phyloP scores from a whole-genome alignment of 2,888 invertebrate species.

The Trichopria drosophilae region DNA sequence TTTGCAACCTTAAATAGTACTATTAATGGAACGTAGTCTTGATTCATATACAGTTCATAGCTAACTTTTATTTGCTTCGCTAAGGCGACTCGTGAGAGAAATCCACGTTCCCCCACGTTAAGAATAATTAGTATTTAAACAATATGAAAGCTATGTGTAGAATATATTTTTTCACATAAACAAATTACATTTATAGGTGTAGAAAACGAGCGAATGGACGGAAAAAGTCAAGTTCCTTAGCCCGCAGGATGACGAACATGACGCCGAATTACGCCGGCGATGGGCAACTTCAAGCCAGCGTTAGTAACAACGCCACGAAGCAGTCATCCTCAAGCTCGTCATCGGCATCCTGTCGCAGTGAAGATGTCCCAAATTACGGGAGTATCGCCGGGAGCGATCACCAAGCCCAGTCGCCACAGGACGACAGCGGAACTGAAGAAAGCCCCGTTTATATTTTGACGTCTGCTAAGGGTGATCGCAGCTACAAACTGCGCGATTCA shows the following conservation, averaged over 20 bases:
- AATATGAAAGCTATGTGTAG: too few species aligned
- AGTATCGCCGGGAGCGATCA: conserved; percentile 52
- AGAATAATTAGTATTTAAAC: too few species aligned
- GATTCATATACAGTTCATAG: too few species aligned
- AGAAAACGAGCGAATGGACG: conserved; percentile 54
- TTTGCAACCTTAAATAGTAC: too few species aligned
- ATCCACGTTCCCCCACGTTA: too few species aligned
- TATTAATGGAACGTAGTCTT: too few species aligned
- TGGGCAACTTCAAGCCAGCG: conserved; percentile 41
- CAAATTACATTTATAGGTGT: conserved; percentile 51
- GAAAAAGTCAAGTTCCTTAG: conserved; percentile 54
- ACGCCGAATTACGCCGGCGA: conserved; percentile 47
- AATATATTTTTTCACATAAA: too few species aligned
- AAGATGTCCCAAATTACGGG: conserved; percentile 51
- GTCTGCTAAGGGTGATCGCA: conserved; percentile 55
- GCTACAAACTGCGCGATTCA: conserved; percentile 74
- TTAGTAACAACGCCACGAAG: too few species aligned
- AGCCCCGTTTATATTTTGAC: conserved; percentile 55
- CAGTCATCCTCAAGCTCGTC: conserved; percentile 53
- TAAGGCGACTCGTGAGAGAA: too few species aligned
- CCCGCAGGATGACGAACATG: conserved; percentile 39
- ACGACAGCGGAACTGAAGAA: conserved; percentile 56
- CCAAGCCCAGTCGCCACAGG: conserved; percentile 53
- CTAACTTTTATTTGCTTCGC: too few species aligned
- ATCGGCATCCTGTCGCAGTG: conserved; percentile 55